These are phyloP conservation scores for Neomonachus schauinslandi DNA, from an alignment of 2,113 vertebrate genomes.

Conservation along the genomic window DNA sequence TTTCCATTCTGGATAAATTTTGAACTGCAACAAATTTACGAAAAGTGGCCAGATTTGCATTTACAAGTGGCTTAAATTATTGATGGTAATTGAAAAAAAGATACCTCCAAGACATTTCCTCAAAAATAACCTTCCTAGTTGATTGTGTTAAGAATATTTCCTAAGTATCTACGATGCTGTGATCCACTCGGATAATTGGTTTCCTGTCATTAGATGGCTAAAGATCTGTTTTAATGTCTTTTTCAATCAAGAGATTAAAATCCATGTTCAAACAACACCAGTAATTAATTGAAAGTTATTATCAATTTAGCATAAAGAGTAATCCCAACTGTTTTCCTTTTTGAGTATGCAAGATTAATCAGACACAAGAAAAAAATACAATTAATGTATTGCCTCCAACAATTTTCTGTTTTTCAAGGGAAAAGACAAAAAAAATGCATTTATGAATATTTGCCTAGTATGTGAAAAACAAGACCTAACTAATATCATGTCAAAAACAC, in stretches of 20 bases:
- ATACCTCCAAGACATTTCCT: not conserved
- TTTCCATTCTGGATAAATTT: not conserved
- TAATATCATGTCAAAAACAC: not conserved
- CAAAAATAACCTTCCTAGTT: conserved; percentile 8
- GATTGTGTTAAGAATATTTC: conserved; percentile 31
- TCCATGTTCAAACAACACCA: conserved; percentile 34
- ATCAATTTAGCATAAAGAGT: conserved; percentile 63
- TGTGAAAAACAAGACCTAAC: conserved; percentile 25
- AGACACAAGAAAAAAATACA: conserved; percentile 53
- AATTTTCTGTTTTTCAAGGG: conserved; percentile 57
- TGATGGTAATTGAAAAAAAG: not conserved
- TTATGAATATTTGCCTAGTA: conserved; percentile 7
- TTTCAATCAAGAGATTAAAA: conserved; percentile 67
- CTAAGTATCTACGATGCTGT: not conserved
- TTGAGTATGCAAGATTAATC: conserved; percentile 65
- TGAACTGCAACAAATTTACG: not conserved
- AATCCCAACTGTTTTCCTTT: conserved; percentile 52
- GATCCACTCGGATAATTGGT: not conserved
- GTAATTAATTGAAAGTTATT: conserved; percentile 64
- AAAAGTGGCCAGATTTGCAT: not conserved
- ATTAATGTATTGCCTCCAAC: conserved; percentile 59
- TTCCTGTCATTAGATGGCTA: conserved; percentile 21
- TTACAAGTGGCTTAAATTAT: not conserved
- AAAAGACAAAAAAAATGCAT: conserved; percentile 28
- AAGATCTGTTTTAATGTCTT: conserved; percentile 60